Percentiles rank a stretch among this genome's conserved stretches.
Evolutionary conservation across 2,888 invertebrate species (phyloP).

Genomic region (Tridacna crocea): DNA sequence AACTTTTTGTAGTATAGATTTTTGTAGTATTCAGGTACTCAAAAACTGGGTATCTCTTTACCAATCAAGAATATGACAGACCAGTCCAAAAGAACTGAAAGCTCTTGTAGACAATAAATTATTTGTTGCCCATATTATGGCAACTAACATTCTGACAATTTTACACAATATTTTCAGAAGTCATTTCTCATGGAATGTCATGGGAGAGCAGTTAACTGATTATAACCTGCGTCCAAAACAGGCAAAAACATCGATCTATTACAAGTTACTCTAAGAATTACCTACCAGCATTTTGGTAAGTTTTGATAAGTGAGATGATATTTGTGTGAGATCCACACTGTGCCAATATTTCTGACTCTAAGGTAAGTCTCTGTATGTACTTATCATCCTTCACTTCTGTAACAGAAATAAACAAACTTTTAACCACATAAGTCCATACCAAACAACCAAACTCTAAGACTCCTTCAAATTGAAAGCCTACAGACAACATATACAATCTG

Average conservation of each 20-base stretch:
- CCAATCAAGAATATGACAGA: too few species aligned
- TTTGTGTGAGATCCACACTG: constrained; percentile 46
- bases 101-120: too few species aligned
- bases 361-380: constrained; percentile 27
- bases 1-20: too few species aligned
- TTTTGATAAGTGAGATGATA: constrained; percentile 40
- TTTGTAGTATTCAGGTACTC: too few species aligned
- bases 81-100: too few species aligned
- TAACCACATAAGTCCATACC: background rate
- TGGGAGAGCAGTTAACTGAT: background rate
- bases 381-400: constrained; percentile 5
- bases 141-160: background rate
- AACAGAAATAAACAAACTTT: background rate
- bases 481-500: too few species aligned
- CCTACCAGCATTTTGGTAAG: constrained; percentile 46
- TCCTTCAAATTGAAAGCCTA: too few species aligned
- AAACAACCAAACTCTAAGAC: too few species aligned
- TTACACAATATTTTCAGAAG: background rate
- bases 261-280: background rate
- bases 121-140: too few species aligned
- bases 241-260: too few species aligned
- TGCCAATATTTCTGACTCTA: constrained; percentile 44
- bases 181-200: background rate
- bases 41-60: too few species aligned
- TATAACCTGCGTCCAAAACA: background rate